Evolutionary conservation across 2,797 vertebrate species (phyloP), one percentile per base, ranked within the genome.

Genomic region (Argentina silus): DNA sequence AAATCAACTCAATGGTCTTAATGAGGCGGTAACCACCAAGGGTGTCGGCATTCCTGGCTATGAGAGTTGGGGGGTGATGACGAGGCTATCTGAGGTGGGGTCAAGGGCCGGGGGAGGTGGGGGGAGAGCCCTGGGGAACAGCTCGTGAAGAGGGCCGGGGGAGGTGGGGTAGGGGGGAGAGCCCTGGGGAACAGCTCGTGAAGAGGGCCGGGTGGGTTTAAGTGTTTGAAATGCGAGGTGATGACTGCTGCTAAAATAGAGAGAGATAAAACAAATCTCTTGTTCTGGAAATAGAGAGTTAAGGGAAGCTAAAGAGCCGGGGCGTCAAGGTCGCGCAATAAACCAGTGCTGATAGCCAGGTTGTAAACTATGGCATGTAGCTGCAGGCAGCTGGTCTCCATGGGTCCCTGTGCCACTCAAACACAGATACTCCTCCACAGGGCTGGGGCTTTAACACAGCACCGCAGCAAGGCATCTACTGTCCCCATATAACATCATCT

Each of bases 281-380:
- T 63, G 74, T 72, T 87, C 84, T 85, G 73, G 73, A 92, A 90
- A 91, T 90, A 91, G 85, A 82, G 53, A 68, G 62, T 70, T 69
- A 59, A 85, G 85, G 67, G 86, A 61, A 83, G 64, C 74, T n/a
- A 50, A 72, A 76, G 61, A 83, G 80, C 62, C 67, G 60, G 48
- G 69, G 65, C 61, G 73, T 76, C 74, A 85, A 85, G 85, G 83
- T 87, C 86, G 88, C 1, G 66, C 78, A 71, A 75, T 79, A 79
- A 82, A 77, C 74, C 70, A 44, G 51, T 12, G 68, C 75, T 78
- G 69, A 77, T 45, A 51, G 50, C 43, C 51, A 72, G 77, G 61
- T 78, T 36, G 6, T 14, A 43, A 60, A 73, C 83, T 78, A 83
- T 78, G 72, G 74, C 74, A 73, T 7, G 10, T 10, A 65, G 8